These are phyloP conservation scores for Phengaris arion DNA, from an alignment of 2,888 invertebrate genomes.

Conservation along the genomic window DNA sequence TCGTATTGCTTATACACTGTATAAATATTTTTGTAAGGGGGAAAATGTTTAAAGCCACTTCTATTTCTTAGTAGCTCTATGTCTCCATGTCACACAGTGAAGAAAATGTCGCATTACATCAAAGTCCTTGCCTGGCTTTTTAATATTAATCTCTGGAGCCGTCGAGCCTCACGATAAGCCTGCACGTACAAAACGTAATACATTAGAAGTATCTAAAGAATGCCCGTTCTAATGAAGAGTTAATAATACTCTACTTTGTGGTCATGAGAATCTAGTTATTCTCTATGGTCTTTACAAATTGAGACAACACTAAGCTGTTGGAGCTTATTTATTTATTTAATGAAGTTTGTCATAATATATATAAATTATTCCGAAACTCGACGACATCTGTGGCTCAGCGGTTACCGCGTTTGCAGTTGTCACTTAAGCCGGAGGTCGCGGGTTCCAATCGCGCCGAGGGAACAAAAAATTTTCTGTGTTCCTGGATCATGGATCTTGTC, in stretches of 20 bases:
- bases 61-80: conserved; percentile 30
- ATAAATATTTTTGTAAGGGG: too few species aligned
- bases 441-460: too few species aligned
- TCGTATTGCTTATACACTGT: too few species aligned
- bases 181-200: conserved; percentile 46
- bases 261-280: not conserved
- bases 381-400: too few species aligned
- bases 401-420: too few species aligned
- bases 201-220: conserved; percentile 34
- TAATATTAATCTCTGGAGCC: conserved; percentile 58
- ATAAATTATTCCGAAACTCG: too few species aligned
- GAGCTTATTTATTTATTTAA: too few species aligned
- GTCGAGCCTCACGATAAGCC: conserved; percentile 57
- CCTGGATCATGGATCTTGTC: too few species aligned
- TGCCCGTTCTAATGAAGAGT: conserved; percentile 15
- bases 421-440: too few species aligned
- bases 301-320: not conserved
- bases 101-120: conserved; percentile 62
- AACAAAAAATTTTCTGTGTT: too few species aligned
- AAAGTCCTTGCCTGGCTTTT: conserved; percentile 58
- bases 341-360: too few species aligned
- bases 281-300: not conserved
- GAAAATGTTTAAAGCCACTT: conserved; percentile 8
- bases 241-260: conserved; percentile 6
- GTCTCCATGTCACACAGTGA: conserved; percentile 34